Percentiles rank a stretch among this genome's conserved stretches.
Evolutionary conservation across 1,140 invertebrate genomes (phyloP).

Genomic region (Pinna nobilis): DNA sequence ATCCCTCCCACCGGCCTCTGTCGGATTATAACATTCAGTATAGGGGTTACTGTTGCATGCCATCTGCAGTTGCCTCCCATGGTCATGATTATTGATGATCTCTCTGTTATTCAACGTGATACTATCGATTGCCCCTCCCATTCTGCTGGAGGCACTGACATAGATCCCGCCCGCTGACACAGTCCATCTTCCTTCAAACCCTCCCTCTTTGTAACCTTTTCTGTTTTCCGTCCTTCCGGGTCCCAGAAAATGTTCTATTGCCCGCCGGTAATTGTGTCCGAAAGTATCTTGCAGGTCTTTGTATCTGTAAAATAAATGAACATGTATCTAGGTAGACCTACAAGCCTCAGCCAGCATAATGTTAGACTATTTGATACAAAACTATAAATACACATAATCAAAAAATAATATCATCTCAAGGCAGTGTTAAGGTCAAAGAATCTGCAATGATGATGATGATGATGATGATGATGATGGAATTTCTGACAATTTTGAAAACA

Average conservation of each 20-base stretch:
- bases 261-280: conserved; percentile 34
- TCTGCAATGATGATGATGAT: too few relatives aligned
- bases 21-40: conserved; percentile 53
- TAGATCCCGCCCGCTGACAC: conserved; percentile 33
- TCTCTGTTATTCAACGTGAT: conserved; percentile 52
- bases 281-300: conserved; percentile 42
- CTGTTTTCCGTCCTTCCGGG: conserved; percentile 29
- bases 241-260: conserved; percentile 41
- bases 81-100: conserved; percentile 50
- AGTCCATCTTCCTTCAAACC: conserved; percentile 41
- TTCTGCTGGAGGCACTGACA: conserved; percentile 43
- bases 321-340: background rate
- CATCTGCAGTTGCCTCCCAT: conserved; percentile 51
- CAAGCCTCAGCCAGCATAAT: too few relatives aligned
- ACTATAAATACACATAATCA: too few relatives aligned
- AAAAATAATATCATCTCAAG: too few relatives aligned
- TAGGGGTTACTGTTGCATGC: conserved; percentile 41
- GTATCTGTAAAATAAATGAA: conserved; percentile 36
- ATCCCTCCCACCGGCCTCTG: conserved; percentile 46
- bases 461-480: too few relatives aligned
- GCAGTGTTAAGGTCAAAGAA: too few relatives aligned
- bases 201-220: conserved; percentile 42
- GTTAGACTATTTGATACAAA: background rate
- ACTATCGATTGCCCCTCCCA: conserved; percentile 52
- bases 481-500: too few relatives aligned